Evolutionary conservation across 2,113 vertebrate genomes (phyloP), one percentile per base, ranked within the genome.

Genomic region (Octodon degus): DNA sequence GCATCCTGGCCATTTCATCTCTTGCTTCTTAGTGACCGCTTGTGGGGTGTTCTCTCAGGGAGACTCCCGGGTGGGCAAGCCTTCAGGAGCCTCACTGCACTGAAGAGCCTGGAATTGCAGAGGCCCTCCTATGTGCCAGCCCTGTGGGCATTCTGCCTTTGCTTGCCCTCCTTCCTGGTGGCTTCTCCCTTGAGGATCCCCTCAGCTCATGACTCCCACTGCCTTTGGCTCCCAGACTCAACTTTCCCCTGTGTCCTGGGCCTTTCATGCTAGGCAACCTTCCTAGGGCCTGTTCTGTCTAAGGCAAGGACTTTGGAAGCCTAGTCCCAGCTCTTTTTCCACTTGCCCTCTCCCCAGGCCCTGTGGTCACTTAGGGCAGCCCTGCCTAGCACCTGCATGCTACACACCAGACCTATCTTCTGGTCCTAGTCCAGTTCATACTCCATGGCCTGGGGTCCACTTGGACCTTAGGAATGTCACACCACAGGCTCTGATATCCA

Each of bases 181-280:
- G 37, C 34, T 24, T 53, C 40, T 90, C 27, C 79, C 43, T 50
- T 1, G 0, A 34, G 10, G 70, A 17, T 24, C 20, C 10, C 25
- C 43, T 22, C 2, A 0, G 5, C 14, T 20, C 62, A 8, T 9
- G 11, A 0, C 24, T 68, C 32, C 3, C 1, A 0, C 53, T 62
- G 63, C 62, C 62, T 88, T 17, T 34, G 43, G 9, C n/a, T 62
- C 43, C 74, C 4, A 20, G 0, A 27, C 62, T 25, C 60, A 24
- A 1, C 79, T 63, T 34, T n/a, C 10, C 24, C 67, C 68, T 76
- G n/a, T 47, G 20, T 14, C n/a, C 22, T 22, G 6, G 9, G 16
- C 4, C 34, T 25, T 43, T 32, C 47, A 17, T 30, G 53, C 3
- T 93, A 24, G 30, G 11, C 65, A 19, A 8, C 19, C 27, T 89